Conservation (phyloP, 2,797 vertebrate species). For the Enteromius fasciolatus region DNA sequence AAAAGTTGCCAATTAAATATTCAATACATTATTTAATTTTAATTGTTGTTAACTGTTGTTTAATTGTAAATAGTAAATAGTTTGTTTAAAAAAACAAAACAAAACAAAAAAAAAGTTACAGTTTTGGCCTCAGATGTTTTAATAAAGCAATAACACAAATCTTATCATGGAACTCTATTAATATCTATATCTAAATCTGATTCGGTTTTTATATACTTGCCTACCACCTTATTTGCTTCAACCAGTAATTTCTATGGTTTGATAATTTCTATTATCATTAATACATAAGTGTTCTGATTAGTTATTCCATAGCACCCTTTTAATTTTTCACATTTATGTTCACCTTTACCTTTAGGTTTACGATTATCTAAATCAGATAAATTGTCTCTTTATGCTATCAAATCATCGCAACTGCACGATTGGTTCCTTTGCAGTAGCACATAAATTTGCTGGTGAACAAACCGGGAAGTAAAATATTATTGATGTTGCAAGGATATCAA, state of each 20-base stretch:
- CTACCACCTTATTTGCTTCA: neutral
- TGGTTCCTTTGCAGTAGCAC: neutral
- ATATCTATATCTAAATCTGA: neutral
- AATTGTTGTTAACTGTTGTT: neutral
- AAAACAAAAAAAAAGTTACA: neutral
- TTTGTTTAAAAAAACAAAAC: too few relatives aligned
- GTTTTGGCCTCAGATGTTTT: neutral
- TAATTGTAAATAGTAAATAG: too few relatives aligned
- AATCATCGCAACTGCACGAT: neutral
- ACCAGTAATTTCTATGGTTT: neutral
- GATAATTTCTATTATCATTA: neutral
- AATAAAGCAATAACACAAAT: neutral
- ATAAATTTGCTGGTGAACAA: constrained; percentile 10
- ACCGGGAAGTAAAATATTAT: neutral
- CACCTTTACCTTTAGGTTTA: neutral
- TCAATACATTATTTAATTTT: neutral
- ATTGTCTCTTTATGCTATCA: neutral
- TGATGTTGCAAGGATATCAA: neutral
- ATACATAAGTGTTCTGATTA: neutral
- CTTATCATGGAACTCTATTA: neutral
- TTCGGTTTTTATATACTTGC: neutral
- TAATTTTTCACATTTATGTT: neutral
- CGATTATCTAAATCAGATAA: neutral
- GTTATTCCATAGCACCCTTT: neutral
- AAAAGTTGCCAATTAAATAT: neutral